A percentile compares a stretch with the other conserved stretches of the same genome.
Evolutionary conservation across 2,113 vertebrate species (phyloP).

Genomic region (Gadus chalcogrammus): DNA sequence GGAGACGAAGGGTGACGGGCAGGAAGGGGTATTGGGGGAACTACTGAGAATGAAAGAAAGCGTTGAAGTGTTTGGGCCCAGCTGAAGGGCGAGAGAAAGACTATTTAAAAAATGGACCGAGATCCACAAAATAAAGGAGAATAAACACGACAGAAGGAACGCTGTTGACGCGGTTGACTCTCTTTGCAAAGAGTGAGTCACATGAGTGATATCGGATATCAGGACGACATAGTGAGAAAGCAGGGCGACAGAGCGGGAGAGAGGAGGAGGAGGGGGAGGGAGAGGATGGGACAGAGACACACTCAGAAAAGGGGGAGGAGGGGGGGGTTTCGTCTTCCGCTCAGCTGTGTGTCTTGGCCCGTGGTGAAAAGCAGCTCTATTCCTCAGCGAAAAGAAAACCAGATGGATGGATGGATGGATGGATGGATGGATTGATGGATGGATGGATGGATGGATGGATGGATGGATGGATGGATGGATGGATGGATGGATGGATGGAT

Average conservation of each 20-base stretch:
- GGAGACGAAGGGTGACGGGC: background rate
- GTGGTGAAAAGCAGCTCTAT: conserved; percentile 70
- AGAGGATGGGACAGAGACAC: conserved; percentile 26
- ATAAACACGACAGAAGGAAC: background rate
- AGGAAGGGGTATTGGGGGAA: no score
- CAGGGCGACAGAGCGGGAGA: conserved; percentile 24
- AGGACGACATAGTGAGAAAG: conserved; percentile 13
- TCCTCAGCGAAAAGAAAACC: conserved; percentile 66
- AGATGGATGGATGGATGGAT: conserved; percentile 49
- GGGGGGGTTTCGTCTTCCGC: conserved; percentile 62
- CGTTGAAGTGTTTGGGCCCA: no score
- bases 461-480: no score
- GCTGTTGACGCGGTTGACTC: background rate
- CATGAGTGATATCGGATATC: background rate
- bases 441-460: conserved; percentile 27
- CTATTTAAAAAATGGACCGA: background rate
- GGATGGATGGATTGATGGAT: conserved; percentile 7
- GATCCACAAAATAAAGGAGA: background rate
- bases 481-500: no score
- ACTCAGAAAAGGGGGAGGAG: conserved; percentile 30
- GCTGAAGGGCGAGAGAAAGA: no score
- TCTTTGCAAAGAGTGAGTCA: background rate
- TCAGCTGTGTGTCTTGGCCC: conserved; percentile 73
- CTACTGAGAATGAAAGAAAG: no score
- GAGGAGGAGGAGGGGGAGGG: conserved; percentile 3